A percentile compares a stretch with the other conserved stretches of the same genome.
phyloP scores from a whole-genome alignment of 1,140 invertebrate genomes.

The Calycopis cecrops region DNA sequence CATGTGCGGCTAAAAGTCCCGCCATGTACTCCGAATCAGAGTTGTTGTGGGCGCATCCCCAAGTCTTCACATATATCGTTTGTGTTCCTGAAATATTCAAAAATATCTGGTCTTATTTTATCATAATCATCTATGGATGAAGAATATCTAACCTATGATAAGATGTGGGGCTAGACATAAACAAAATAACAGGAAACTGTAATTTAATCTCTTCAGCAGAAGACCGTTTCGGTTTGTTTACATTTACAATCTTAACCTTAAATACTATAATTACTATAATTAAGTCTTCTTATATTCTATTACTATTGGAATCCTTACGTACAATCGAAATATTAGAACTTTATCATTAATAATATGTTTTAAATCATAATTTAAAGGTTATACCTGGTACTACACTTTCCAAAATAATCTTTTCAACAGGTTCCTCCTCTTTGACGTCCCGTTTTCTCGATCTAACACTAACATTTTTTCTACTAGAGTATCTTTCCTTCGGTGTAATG shows the following conservation, averaged over 20 bases:
- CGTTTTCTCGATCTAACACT: slow-evolving; percentile 78
- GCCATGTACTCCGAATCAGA: slow-evolving; percentile 99
- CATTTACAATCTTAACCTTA: no score
- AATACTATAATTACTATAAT: no score
- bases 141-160: no score
- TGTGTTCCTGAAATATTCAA: slow-evolving; percentile 83
- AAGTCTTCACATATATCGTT: slow-evolving; percentile 95
- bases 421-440: slow-evolving; percentile 42
- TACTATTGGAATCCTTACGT: no score
- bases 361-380: slow-evolving; percentile 76
- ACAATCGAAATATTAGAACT: no score
- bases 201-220: no score
- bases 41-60: slow-evolving; percentile 98
- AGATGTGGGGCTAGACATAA: no score
- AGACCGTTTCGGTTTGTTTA: no score
- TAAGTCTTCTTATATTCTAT: background rate
- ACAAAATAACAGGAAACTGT: no score
- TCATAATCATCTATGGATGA: no score
- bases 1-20: slow-evolving; percentile 90
- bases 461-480: slow-evolving; percentile 81
- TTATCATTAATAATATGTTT: no score
- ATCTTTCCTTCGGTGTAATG: slow-evolving; percentile 84
- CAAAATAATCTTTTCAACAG: slow-evolving; percentile 56
- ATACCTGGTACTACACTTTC: slow-evolving; percentile 85
- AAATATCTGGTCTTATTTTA: background rate